Conservation (phyloP, 2,797 vertebrate species). For the Chelonia mydas region DNA sequence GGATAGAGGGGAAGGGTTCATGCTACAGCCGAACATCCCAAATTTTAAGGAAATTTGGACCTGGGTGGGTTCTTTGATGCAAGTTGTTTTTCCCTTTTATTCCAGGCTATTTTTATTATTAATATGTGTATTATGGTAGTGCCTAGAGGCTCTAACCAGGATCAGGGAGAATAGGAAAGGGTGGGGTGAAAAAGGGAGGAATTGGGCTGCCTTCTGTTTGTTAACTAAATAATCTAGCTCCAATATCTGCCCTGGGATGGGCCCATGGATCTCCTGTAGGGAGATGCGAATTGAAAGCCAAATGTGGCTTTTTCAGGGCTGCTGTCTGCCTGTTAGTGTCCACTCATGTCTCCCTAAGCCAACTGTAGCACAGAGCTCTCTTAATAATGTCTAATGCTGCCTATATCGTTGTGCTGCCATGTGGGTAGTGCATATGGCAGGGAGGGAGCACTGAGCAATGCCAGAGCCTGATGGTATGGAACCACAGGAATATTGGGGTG, state of each 20-base stretch:
- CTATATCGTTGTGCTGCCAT: background rate
- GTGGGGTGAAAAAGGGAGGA: background rate
- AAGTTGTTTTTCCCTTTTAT: background rate
- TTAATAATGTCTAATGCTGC: background rate
- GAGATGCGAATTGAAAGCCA: background rate
- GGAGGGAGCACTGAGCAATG: background rate
- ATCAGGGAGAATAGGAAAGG: background rate
- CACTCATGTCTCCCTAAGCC: background rate
- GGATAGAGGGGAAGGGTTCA: background rate
- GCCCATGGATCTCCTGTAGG: background rate
- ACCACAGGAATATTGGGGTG: background rate
- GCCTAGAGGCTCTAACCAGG: background rate
- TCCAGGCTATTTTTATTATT: background rate
- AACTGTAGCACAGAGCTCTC: background rate
- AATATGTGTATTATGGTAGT: background rate
- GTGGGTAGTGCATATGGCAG: background rate
- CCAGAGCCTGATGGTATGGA: background rate
- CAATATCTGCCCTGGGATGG: background rate
- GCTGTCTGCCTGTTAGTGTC: background rate
- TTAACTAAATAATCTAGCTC: background rate
- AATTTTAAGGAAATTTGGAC: too few relatives aligned
- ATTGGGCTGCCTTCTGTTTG: background rate
- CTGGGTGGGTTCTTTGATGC: background rate
- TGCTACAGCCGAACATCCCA: rapidly evolving
- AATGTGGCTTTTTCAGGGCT: background rate